Evolutionary conservation across 2,888 invertebrate genomes (phyloP).

Genomic region (Parnassius glacialis): DNA sequence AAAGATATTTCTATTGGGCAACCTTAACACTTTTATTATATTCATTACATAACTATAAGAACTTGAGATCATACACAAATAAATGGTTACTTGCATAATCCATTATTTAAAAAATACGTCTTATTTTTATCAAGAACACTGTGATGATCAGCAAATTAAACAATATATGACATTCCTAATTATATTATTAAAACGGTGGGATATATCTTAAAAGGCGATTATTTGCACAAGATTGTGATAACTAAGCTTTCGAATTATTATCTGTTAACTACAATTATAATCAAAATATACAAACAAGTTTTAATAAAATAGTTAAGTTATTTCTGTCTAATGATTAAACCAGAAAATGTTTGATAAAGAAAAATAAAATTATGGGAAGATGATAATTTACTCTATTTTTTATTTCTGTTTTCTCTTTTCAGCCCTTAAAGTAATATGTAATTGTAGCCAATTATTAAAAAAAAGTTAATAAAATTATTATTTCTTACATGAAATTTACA

Average conservation of each 20-base stretch:
- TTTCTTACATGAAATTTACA: conserved; percentile 7
- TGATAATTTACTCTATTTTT: no score
- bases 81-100: conserved; percentile 1
- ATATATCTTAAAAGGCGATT: conserved; percentile 25
- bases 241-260: conserved; percentile 3
- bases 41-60: conserved; percentile 17
- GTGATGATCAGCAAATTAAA: conserved; percentile 11
- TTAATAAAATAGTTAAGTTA: background rate
- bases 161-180: conserved; percentile 16
- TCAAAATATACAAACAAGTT: conserved; percentile 22
- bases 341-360: no score
- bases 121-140: conserved; percentile 1
- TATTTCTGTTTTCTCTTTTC: no score
- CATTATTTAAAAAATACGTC: conserved; percentile 10
- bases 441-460: background rate
- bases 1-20: background rate
- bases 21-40: conserved; percentile 12
- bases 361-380: no score
- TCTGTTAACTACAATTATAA: conserved; percentile 1
- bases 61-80: conserved; percentile 22
- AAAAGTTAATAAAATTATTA: conserved; percentile 9
- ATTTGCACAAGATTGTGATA: conserved; percentile 5
- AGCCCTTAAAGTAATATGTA: background rate
- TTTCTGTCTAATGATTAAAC: no score
- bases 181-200: conserved; percentile 30